Conservation (phyloP, 1,140 invertebrate genomes). For the Chlorops oryzae region DNA sequence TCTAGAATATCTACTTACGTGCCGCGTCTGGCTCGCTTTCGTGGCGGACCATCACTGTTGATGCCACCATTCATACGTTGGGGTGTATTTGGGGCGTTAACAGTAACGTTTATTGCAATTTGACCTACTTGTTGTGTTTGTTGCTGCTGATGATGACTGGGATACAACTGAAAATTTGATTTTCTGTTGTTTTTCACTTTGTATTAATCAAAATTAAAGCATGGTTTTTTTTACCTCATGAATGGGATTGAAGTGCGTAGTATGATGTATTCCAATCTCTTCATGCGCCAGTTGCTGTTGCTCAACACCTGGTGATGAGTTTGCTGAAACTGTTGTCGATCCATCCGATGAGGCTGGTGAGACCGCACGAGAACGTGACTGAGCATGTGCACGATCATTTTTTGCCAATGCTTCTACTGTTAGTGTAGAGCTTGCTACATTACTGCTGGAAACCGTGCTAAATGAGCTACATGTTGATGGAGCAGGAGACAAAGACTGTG, state of each 20-base stretch:
- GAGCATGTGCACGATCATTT: constrained; percentile 25
- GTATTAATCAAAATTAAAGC: too few species aligned
- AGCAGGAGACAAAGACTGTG: background rate
- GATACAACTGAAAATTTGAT: constrained; percentile 26
- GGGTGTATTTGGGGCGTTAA: constrained; percentile 13
- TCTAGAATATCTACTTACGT: constrained; percentile 25
- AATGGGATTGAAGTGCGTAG: constrained; percentile 45
- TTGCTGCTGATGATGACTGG: constrained; percentile 26
- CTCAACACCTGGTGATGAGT: constrained; percentile 65
- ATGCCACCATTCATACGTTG: constrained; percentile 32
- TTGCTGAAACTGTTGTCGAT: constrained; percentile 72
- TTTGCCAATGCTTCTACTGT: constrained; percentile 39
- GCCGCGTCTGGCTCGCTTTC: constrained; percentile 52
- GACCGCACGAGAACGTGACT: constrained; percentile 33
- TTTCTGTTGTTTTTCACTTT: too few species aligned
- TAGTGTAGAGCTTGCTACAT: constrained; percentile 21
- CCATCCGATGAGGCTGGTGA: constrained; percentile 51
- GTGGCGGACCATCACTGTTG: constrained; percentile 35
- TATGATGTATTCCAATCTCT: constrained; percentile 36
- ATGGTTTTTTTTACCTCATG: constrained; percentile 35
- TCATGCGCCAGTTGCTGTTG: constrained; percentile 59
- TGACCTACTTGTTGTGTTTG: constrained; percentile 7
- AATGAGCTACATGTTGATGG: background rate
- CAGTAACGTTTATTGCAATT: constrained; percentile 1
- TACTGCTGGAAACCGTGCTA: background rate